Evolutionary conservation across 1,140 invertebrate species (phyloP).

Genomic region (Anadara kagoshimensis): DNA sequence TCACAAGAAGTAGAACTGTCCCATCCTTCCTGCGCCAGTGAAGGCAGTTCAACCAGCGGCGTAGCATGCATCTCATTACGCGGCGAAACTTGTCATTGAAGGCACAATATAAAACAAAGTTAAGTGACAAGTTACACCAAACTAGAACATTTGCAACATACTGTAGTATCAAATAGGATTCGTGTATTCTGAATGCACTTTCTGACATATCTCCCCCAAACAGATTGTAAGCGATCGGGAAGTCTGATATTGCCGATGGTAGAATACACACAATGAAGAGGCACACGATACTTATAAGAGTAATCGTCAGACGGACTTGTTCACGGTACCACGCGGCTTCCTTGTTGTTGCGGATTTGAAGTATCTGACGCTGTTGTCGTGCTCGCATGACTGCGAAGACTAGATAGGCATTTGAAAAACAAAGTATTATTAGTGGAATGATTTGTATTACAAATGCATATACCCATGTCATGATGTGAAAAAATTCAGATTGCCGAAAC

Average conservation of each 20-base stretch:
- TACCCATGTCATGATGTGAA: constrained; percentile 55
- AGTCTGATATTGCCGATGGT: constrained; percentile 63
- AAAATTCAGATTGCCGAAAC: constrained; percentile 44
- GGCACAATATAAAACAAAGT: constrained; percentile 66
- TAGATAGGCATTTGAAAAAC: constrained; percentile 57
- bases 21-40: constrained; percentile 36
- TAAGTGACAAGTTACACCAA: constrained; percentile 63
- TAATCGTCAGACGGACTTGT: constrained; percentile 62
- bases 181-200: constrained; percentile 38
- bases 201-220: constrained; percentile 48
- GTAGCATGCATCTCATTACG: constrained; percentile 43
- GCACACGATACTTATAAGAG: constrained; percentile 65
- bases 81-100: constrained; percentile 66
- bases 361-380: constrained; percentile 44
- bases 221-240: constrained; percentile 55
- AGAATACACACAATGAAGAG: constrained; percentile 66
- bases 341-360: constrained; percentile 59
- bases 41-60: constrained; percentile 26
- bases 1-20: constrained; percentile 33
- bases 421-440: constrained; percentile 56
- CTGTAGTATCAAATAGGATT: constrained; percentile 49
- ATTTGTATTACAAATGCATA: constrained; percentile 59
- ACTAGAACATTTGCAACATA: constrained; percentile 58
- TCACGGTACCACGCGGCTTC: constrained; percentile 59
- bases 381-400: constrained; percentile 58